Evolutionary conservation across 2,797 vertebrate species (phyloP).

Genomic region (Pelodytes ibericus): DNA sequence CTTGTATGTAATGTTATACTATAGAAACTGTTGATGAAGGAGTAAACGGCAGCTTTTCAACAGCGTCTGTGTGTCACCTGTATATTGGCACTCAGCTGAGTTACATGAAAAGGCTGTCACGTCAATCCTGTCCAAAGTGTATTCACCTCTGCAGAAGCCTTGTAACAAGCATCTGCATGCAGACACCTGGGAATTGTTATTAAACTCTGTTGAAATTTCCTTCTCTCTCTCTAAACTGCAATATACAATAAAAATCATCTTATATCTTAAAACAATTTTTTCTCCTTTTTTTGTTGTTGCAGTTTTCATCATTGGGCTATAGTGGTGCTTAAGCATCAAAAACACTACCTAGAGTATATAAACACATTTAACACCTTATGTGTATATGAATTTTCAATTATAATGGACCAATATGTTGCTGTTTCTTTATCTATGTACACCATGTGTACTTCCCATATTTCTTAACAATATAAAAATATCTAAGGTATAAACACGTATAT

Average conservation of each 20-base stretch:
- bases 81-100: not conserved
- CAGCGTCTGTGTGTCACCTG: conserved; percentile 27
- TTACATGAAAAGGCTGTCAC: conserved; percentile 3
- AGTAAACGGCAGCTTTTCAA: not conserved
- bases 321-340: too few relatives aligned
- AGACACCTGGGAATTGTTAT: not conserved
- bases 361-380: too few relatives aligned
- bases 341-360: too few relatives aligned
- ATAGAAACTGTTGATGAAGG: conserved; percentile 24
- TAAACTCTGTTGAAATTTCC: conserved; percentile 9
- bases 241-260: not conserved
- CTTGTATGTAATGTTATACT: conserved; percentile 8
- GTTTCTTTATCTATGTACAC: too few relatives aligned
- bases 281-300: not conserved
- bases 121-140: not conserved
- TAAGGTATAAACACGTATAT: too few relatives aligned
- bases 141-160: not conserved
- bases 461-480: too few relatives aligned
- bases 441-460: too few relatives aligned
- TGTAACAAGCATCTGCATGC: not conserved
- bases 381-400: too few relatives aligned
- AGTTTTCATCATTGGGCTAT: too few relatives aligned
- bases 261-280: not conserved
- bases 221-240: not conserved
- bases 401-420: too few relatives aligned